A percentile compares a stretch with the other conserved stretches of the same genome.
Conservation (phyloP, 92 coral and sea anemone genomes). For the Blastomussa wellsi region DNA sequence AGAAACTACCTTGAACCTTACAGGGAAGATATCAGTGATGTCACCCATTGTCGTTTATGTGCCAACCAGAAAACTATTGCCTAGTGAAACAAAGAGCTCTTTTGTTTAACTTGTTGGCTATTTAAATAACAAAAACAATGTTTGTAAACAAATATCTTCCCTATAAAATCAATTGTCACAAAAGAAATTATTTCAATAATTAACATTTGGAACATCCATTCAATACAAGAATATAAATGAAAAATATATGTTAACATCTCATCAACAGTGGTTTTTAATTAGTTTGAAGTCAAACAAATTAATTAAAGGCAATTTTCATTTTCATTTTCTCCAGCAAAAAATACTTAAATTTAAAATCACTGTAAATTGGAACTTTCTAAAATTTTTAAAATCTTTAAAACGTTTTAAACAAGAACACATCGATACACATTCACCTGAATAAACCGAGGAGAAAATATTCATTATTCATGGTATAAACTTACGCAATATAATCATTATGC, state of each 20-base stretch:
- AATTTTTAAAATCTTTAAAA: not conserved
- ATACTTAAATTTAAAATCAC: not conserved
- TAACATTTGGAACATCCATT: not conserved
- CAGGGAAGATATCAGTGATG: no score
- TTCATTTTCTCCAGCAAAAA: not conserved
- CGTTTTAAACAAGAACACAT: not conserved
- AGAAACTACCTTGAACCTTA: no score
- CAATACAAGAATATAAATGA: not conserved
- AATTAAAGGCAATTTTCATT: not conserved
- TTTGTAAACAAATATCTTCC: no score
- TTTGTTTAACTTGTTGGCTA: no score
- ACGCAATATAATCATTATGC: conserved; percentile 2
- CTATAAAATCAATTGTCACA: not conserved
- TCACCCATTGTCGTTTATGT: no score
- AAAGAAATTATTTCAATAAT: not conserved
- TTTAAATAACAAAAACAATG: no score
- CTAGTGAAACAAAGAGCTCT: no score
- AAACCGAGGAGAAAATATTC: conserved; percentile 6
- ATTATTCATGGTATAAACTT: conserved; percentile 19
- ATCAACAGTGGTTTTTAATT: no score
- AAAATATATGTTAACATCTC: not conserved
- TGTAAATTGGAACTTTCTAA: not conserved
- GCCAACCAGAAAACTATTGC: no score
- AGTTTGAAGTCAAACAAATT: no score
- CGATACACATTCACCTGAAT: not conserved